Percentiles rank a stretch among this genome's conserved stretches.
phyloP scores from a whole-genome alignment of 2,888 invertebrate genomes.

The Laspeyria flexula region DNA sequence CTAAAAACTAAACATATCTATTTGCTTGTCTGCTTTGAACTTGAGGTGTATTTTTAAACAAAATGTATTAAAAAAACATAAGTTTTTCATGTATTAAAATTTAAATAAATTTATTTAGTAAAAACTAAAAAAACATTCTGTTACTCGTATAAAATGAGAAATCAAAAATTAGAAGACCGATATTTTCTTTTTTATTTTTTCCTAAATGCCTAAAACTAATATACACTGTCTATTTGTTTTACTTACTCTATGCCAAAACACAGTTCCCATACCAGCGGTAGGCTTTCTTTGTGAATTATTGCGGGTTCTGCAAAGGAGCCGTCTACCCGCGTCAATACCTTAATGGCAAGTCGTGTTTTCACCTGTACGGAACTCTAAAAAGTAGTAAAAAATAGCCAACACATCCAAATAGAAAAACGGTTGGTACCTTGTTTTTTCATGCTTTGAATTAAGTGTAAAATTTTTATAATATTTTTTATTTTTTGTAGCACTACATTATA shows the following conservation, averaged over 20 bases:
- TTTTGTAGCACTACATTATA: not conserved
- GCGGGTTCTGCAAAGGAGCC: conserved; percentile 67
- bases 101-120: no score
- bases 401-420: conserved; percentile 48
- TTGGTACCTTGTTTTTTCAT: conserved; percentile 33
- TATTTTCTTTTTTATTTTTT: no score
- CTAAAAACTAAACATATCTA: no score
- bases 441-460: no score
- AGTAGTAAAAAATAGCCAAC: conserved; percentile 64
- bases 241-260: conserved; percentile 55
- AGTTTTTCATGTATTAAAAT: no score
- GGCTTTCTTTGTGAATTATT: conserved; percentile 84
- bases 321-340: conserved; percentile 74
- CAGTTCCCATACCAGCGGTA: conserved; percentile 66
- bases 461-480: not conserved
- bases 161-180: no score
- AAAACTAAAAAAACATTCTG: no score
- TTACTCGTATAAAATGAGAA: no score
- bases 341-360: conserved; percentile 73
- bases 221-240: conserved; percentile 15
- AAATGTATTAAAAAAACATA: no score
- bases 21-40: no score
- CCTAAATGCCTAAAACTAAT: no score
- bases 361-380: conserved; percentile 65
- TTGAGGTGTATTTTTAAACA: no score